Conservation (phyloP, 2,888 invertebrate species). For the Diarsia rubi region DNA sequence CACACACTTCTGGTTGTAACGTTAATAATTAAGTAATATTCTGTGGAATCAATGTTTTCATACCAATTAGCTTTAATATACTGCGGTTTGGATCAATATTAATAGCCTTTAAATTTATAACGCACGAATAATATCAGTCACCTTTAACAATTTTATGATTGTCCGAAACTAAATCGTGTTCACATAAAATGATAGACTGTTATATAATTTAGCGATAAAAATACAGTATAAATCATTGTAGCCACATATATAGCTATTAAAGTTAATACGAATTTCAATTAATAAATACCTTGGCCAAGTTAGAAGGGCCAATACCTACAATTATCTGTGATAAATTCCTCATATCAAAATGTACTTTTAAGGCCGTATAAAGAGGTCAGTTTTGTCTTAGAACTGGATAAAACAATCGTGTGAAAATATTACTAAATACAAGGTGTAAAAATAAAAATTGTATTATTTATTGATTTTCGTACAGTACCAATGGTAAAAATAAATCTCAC, state of each 20-base stretch:
- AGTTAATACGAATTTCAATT: slow-evolving; percentile 62
- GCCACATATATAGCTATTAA: slow-evolving; percentile 58
- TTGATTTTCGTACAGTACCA: background rate
- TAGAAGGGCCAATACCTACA: slow-evolving; percentile 74
- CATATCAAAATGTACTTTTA: slow-evolving; percentile 47
- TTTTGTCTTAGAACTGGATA: slow-evolving; percentile 48
- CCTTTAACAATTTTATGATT: slow-evolving; percentile 35
- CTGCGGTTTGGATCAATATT: slow-evolving; percentile 7
- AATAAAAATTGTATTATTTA: too few species aligned
- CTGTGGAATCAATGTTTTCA: slow-evolving; percentile 15
- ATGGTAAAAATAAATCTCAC: background rate
- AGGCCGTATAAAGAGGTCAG: slow-evolving; percentile 60
- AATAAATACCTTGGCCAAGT: slow-evolving; percentile 75
- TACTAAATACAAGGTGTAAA: background rate
- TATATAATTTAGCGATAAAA: slow-evolving; percentile 51
- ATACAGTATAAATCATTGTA: slow-evolving; percentile 59
- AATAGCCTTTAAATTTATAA: slow-evolving; percentile 33
- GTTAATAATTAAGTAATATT: slow-evolving; percentile 35
- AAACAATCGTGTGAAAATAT: slow-evolving; percentile 7
- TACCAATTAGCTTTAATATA: slow-evolving; percentile 14
- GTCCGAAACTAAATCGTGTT: slow-evolving; percentile 51
- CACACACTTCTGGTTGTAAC: slow-evolving; percentile 7
- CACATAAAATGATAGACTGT: slow-evolving; percentile 42
- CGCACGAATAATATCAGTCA: slow-evolving; percentile 36
- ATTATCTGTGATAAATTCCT: slow-evolving; percentile 63